phyloP scores from a whole-genome alignment of 2,113 vertebrate species.

The Strix uralensis region DNA sequence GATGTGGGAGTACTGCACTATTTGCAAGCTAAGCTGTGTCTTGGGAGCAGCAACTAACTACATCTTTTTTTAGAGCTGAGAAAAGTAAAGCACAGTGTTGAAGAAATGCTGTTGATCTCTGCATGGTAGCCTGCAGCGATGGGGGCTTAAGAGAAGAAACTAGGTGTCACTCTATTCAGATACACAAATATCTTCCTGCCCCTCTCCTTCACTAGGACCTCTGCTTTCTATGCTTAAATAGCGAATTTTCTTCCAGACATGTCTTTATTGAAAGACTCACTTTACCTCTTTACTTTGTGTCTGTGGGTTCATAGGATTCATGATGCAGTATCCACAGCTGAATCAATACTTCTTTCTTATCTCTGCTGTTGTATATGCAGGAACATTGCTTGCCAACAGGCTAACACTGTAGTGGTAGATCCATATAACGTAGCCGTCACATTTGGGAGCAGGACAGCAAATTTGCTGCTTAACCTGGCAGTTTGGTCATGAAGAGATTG shows the following conservation, averaged over 20 bases:
- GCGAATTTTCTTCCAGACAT: neutral
- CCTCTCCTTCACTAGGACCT: neutral
- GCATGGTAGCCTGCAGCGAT: neutral
- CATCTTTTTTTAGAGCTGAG: slow-evolving; percentile 10
- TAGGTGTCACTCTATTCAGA: neutral
- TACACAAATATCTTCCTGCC: neutral
- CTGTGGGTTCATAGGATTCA: neutral
- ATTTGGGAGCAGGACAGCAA: neutral
- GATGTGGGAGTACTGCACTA: slow-evolving; percentile 23
- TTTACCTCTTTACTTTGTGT: neutral
- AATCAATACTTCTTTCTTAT: neutral
- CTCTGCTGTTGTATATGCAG: neutral
- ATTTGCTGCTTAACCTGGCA: neutral
- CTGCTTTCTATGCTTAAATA: neutral
- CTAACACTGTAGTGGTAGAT: neutral
- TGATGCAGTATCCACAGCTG: neutral
- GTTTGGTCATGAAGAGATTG: neutral
- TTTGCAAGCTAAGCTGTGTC: slow-evolving; percentile 47
- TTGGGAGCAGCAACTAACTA: slow-evolving; percentile 32
- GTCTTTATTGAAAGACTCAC: neutral
- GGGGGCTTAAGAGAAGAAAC: neutral
- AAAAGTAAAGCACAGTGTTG: neutral
- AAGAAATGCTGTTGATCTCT: neutral
- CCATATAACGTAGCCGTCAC: neutral
- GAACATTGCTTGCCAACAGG: neutral